Evolutionary conservation across 2,888 invertebrate genomes (phyloP).

Genomic region (Girardia tigrina): DNA sequence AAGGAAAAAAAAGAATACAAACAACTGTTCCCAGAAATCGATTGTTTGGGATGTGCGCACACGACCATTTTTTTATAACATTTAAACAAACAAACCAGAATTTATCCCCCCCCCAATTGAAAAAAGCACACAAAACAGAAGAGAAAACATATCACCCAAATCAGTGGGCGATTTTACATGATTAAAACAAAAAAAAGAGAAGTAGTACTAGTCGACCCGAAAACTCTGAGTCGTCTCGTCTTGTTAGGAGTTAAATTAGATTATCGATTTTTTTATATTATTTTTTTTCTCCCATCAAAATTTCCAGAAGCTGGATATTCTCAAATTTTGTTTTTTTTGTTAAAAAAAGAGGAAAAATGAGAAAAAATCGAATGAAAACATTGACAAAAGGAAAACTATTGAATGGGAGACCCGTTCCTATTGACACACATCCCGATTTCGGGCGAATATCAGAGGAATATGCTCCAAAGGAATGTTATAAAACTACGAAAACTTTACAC

Average conservation of each 20-base stretch:
- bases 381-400: neutral
- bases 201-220: neutral
- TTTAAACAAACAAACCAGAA: too few species aligned
- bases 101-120: too few species aligned
- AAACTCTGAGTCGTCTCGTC: too few species aligned
- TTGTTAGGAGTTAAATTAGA: neutral
- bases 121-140: too few species aligned
- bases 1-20: too few species aligned
- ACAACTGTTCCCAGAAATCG: too few species aligned
- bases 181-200: neutral
- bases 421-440: slow-evolving; percentile 14
- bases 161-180: neutral
- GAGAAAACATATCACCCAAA: too few species aligned
- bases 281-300: neutral
- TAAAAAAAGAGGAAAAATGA: too few species aligned
- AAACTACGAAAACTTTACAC: slow-evolving; percentile 3
- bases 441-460: neutral
- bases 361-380: neutral
- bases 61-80: too few species aligned
- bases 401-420: neutral
- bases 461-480: slow-evolving; percentile 10
- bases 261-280: slow-evolving; percentile 19
- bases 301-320: neutral
- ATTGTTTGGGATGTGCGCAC: too few species aligned
- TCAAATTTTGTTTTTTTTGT: neutral